phyloP scores from a whole-genome alignment of 2,797 vertebrate species.

The Paedocypris micromegethes region DNA sequence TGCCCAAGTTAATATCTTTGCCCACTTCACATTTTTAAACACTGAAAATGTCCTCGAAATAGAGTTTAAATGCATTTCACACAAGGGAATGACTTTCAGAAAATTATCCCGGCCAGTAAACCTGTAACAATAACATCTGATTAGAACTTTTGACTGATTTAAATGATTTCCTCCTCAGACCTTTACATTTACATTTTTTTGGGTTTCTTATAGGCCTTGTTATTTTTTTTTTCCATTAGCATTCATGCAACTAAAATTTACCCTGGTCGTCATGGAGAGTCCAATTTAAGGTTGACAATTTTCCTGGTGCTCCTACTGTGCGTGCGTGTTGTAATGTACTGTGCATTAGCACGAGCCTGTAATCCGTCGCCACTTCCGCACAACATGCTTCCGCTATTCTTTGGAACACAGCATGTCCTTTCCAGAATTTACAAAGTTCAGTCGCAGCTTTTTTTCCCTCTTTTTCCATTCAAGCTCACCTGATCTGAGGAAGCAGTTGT shows the following conservation, averaged over 20 bases:
- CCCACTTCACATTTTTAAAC: too few relatives aligned
- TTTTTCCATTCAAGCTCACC: constrained; percentile 6
- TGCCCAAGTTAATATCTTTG: too few relatives aligned
- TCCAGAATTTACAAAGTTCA: constrained; percentile 22
- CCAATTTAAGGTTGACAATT: constrained; percentile 37
- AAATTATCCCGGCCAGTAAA: too few relatives aligned
- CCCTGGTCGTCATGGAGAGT: constrained; percentile 17
- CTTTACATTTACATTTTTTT: too few relatives aligned
- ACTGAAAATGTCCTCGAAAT: too few relatives aligned
- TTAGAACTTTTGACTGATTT: too few relatives aligned
- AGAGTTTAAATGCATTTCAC: too few relatives aligned
- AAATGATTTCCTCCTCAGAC: background rate
- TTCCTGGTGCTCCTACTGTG: constrained; percentile 32
- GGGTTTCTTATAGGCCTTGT: constrained; percentile 18
- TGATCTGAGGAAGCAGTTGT: constrained; percentile 1
- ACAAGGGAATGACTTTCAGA: too few relatives aligned
- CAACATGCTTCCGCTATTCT: constrained; percentile 47
- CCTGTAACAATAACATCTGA: too few relatives aligned
- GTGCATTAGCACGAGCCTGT: constrained; percentile 56
- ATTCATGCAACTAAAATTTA: constrained; percentile 30
- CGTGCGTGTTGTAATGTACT: constrained; percentile 42
- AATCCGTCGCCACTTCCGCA: constrained; percentile 59
- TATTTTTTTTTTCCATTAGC: constrained; percentile 31
- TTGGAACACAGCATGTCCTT: constrained; percentile 34
- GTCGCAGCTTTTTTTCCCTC: background rate